Conservation (phyloP, 2,113 vertebrate species). For the Nesoenas mayeri region DNA sequence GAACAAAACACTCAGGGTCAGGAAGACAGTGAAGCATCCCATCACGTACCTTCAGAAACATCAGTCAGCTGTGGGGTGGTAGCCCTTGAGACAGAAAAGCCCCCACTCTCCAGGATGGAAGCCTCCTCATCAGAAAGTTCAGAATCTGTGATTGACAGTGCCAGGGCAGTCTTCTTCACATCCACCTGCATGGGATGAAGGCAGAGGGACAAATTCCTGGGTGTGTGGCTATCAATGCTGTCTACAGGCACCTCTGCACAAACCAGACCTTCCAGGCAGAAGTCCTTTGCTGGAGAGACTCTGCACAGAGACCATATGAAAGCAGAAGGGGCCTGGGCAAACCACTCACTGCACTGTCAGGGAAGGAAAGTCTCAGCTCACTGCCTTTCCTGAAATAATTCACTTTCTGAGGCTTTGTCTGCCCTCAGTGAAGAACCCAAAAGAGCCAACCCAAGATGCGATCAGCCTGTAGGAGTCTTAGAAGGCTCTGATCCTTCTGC, state of each 20-base stretch:
- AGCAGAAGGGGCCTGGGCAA: not conserved
- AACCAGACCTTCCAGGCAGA: not conserved
- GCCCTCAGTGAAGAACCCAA: not conserved
- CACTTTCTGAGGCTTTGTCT: not conserved
- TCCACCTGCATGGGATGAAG: constrained; percentile 76
- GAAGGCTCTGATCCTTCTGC: not conserved
- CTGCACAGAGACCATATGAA: not conserved
- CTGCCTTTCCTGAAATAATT: not conserved
- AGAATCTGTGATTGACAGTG: constrained; percentile 97
- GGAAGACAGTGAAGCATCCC: not conserved
- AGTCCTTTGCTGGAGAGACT: not conserved
- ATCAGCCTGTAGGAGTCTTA: not conserved
- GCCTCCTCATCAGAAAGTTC: constrained; percentile 97
- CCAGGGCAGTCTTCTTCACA: constrained; percentile 91
- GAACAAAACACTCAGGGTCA: not conserved
- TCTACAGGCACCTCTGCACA: not conserved
- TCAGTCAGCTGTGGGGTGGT: constrained; percentile 95
- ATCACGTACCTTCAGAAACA: constrained; percentile 89
- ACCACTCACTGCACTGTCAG: not conserved
- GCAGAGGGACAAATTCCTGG: not conserved
- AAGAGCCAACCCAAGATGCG: not conserved
- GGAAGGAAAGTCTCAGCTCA: not conserved
- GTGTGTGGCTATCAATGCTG: not conserved
- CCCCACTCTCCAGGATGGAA: constrained; percentile 96
- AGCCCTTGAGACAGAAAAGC: constrained; percentile 95